Evolutionary conservation across 2,797 vertebrate species (phyloP), one percentile per base, ranked within the genome.

Genomic region (Helarctos malayanus): DNA sequence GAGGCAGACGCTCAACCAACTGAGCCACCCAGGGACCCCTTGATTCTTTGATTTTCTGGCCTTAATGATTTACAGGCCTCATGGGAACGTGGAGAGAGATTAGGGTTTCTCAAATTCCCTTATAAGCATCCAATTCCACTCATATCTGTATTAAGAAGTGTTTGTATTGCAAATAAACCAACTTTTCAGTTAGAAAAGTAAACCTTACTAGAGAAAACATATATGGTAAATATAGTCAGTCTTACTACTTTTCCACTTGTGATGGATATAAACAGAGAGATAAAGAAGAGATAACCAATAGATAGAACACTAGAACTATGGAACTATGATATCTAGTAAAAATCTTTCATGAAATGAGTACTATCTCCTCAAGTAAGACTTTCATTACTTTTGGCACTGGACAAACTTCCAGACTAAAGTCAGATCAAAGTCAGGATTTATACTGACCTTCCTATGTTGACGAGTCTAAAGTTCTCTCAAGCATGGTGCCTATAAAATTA

Each of bases 391-490:
- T n/a, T 56, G 41, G 6, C 7, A 32, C n/a, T 73, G 16, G 57
- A 79, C 1, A 1, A 71, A 78, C 4, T 57, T 12, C 61, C 59
- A 96, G 32, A 35, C 38, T 76, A 63, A 41, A 91, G 29, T n/a
- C 32, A 95, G 35, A 61, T 25, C 63, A 87, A 63, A 89, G 83
- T 76, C 35, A 93, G 35, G 49, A 71, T 96, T 94, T 63, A 38
- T 23, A 75, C 6, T 29, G 18, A 16, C 35, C 25, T 85, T 91
- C 25, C 25, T 35, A 15, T 13, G 13, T 88, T 90, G 19, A 93
- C 5, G 4, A 12, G 18, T 27, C 12, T 92, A 49, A 91, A 54
- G 32, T 81, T 89, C 49, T 59, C 4, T 86, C 52, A 73, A 32
- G 7, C 57, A 68, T 13, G 1, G 2, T 71, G 29, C 21, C 27